phyloP scores from a whole-genome alignment of 1,140 invertebrate species.

The Zaprionus lachaisei region DNA sequence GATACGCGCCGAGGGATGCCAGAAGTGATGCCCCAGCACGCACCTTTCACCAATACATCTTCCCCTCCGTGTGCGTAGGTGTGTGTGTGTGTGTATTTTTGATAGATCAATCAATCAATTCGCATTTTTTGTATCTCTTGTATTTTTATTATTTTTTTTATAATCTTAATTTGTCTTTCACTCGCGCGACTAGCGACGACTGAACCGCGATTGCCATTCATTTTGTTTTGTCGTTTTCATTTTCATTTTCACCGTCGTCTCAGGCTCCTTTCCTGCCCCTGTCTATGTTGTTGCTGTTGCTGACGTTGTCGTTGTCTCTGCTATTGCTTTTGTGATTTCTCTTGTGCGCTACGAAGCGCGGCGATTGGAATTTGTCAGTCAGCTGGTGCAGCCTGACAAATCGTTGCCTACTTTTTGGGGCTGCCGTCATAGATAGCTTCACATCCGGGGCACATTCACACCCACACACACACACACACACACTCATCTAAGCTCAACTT shows the following conservation, averaged over 20 bases:
- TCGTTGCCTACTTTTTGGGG: conserved; percentile 59
- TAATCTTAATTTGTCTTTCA: conserved; percentile 83
- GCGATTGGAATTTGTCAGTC: conserved; percentile 46
- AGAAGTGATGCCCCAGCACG: conserved; percentile 12
- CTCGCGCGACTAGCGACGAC: conserved; percentile 66
- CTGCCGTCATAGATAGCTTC: conserved; percentile 5
- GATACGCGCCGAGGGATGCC: conserved; percentile 37
- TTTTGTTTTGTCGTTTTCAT: conserved; percentile 66
- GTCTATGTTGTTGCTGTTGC: conserved; percentile 33
- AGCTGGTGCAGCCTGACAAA: conserved; percentile 48
- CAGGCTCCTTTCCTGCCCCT: not conserved
- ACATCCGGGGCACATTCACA: not conserved
- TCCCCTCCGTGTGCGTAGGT: not conserved
- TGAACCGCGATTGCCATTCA: conserved; percentile 74
- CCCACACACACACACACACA: not conserved
- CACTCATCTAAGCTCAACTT: not conserved
- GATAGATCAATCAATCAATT: conserved; percentile 83
- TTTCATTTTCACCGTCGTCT: conserved; percentile 31
- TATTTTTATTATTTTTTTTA: conserved; percentile 78
- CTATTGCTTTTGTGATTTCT: conserved; percentile 27
- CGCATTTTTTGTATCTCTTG: conserved; percentile 56
- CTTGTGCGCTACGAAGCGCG: conserved; percentile 38
- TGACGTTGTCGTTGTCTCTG: conserved; percentile 45
- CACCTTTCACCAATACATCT: conserved; percentile 10
- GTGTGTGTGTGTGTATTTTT: conserved; percentile 52